Evolutionary conservation across 2,888 invertebrate species (phyloP), one percentile per base, ranked within the genome.

Genomic region (Archips xylosteana): DNA sequence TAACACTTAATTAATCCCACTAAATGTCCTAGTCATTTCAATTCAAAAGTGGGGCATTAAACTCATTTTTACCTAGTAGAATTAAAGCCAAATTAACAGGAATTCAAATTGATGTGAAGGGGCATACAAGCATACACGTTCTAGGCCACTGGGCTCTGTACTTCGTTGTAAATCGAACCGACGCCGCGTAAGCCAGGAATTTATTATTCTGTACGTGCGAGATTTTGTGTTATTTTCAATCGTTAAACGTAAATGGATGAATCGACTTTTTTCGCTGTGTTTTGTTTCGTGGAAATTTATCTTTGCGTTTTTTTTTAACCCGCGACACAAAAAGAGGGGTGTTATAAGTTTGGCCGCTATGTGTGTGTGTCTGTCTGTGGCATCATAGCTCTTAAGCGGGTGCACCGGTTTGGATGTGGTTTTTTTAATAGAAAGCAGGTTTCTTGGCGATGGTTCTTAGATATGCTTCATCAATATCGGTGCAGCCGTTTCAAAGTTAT

Each of bases 41-140:
- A 51, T 65, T 65, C 36, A 36, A 51, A 65, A 51, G 15, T 65
- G 34, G 51, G 51, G 4, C 65, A 47, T 51, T 54, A 36, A 51
- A 51, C 49, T 51, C 65, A 10, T 49, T 65, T 54, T 54, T 64
- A n/a, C 49, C 49, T n/a, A 49, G 36, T 23, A 3, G 32, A 10
- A 12, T 8, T 4, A 5, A 23, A 6, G 36, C 60, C 6, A 36
- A 63, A 63, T 63, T 63, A 63, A 15, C 54, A 54, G 63, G 63
- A 63, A 63, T 32, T 63, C 34, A 12, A 23, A 47, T 62, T 47
- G 63, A 47, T 47, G 63, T n/a, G 34, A 47, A 32, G 62, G 23
- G 23, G 3, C 42, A 36, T 8, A 15, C 5, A 2, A 23, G 45
- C 13, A 23, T 32, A 23, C 39, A 4, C 62, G 49, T 49, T 64